Base-by-base conservation (phyloP, 2,888 invertebrate genomes). In the Tinea pellionella region DNA sequence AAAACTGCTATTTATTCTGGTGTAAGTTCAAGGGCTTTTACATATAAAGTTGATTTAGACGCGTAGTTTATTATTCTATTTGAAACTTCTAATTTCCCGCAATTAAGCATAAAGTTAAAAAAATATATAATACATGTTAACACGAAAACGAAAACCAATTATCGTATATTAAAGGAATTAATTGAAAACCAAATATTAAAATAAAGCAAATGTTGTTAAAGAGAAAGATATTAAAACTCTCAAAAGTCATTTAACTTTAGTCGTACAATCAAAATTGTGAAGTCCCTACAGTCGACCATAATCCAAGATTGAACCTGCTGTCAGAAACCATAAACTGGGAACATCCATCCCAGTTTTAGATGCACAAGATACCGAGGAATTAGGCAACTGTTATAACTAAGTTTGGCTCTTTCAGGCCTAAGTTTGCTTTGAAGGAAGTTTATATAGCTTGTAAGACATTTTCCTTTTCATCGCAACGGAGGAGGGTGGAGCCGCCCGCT, bases 311-410 rank as follows among this genome's bases (percentile, higher is more conserved):
- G 32, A 57, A 57, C 57, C 30, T 57, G 6, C 57, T 57, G 57
- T 32, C 57, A 57, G n/a, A 19, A 60, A 61, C 63, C 60, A 61
- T 64, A 64, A 63, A 63, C 61, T 60, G 55, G 53, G 61, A 32
- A 59, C 63, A 65, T 65, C 64, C 64, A 64, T 64, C 65, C 63
- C 62, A 62, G 62, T 63, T 66, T 65, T 63, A 64, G 66, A 66
- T 66, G 63, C 64, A 63, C 65, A 47, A 65, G 65, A 64, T 63
- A 66, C 63, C 63, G 59, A 51, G 60, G 64, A 66, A 67, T 68
- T 68, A 67, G 65, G 65, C 63, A 65, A 67, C 65, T 66, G 64
- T 65, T 65, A 61, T 67, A 67, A 68, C 67, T 65, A 66, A 68
- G 64, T 67, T 63, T 63, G 63, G 47, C 63, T 64, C 66, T 65